These are phyloP conservation scores for Phrynosoma blainvillii DNA, from an alignment of 2,113 vertebrate species.

Conservation along the genomic window DNA sequence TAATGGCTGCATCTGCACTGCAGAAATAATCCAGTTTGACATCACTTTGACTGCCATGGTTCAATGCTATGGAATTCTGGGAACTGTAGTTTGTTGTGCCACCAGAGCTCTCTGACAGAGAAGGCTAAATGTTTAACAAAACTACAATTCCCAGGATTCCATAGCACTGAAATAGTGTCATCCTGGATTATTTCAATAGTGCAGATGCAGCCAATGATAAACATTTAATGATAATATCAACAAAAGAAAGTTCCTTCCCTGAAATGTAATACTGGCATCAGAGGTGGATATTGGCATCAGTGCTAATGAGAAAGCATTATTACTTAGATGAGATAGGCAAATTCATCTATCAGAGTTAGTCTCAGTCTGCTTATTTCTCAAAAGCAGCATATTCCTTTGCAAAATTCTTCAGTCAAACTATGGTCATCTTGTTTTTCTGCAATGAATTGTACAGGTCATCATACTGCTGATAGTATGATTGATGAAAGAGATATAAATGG, in stretches of 20 bases:
- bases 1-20: too few relatives aligned
- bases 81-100: too few relatives aligned
- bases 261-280: too few relatives aligned
- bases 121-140: too few relatives aligned
- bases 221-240: not conserved
- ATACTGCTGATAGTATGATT: not conserved
- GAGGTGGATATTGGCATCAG: not conserved
- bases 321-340: not conserved
- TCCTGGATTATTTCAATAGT: too few relatives aligned
- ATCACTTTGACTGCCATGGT: too few relatives aligned
- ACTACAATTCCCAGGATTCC: too few relatives aligned
- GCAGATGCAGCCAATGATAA: not conserved
- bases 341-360: slow-evolving; percentile 1
- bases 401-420: not conserved
- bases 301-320: not conserved
- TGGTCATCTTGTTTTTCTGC: not conserved
- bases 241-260: not conserved
- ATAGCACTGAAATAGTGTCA: too few relatives aligned
- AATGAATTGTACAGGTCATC: not conserved
- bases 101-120: too few relatives aligned
- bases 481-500: not conserved
- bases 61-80: too few relatives aligned
- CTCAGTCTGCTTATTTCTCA: not conserved
- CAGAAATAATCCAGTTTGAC: too few relatives aligned
- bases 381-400: not conserved